Evolutionary conservation across 2,888 invertebrate species (phyloP).

Genomic region (Nemoura dubitans): DNA sequence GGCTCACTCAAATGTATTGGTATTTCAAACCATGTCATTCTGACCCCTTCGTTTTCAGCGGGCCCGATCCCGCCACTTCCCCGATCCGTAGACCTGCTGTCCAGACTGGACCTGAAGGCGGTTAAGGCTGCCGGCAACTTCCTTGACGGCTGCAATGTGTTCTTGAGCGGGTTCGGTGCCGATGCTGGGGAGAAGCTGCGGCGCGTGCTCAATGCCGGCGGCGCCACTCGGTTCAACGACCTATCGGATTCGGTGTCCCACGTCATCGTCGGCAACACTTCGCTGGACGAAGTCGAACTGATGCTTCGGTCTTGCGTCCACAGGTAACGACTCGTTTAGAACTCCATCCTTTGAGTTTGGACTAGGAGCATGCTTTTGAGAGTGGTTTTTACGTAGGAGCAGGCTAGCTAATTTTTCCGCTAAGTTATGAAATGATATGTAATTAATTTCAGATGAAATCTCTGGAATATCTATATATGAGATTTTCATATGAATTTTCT

Average conservation of each 20-base stretch:
- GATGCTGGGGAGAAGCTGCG: constrained; percentile 73
- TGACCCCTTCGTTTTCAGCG: too few relatives aligned
- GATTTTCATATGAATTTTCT: too few relatives aligned
- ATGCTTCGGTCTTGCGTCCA: background rate
- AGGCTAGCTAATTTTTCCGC: too few relatives aligned
- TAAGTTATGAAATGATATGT: too few relatives aligned
- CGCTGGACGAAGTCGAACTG: background rate
- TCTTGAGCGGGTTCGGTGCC: constrained; percentile 72
- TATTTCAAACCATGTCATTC: too few relatives aligned
- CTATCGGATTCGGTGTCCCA: constrained; percentile 83
- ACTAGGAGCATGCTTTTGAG: too few relatives aligned
- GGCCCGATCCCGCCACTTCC: background rate
- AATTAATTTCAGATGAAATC: too few relatives aligned
- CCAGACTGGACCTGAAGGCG: constrained; percentile 68
- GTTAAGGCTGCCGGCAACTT: constrained; percentile 81
- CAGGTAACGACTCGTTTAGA: background rate
- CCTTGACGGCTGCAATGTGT: constrained; percentile 88
- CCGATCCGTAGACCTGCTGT: constrained; percentile 49
- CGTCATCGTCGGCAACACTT: constrained; percentile 73
- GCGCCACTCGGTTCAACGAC: constrained; percentile 83
- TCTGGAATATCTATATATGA: too few relatives aligned
- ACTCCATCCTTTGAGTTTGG: too few relatives aligned
- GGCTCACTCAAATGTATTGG: too few relatives aligned
- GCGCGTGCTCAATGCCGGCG: constrained; percentile 77
- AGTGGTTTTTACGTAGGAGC: too few relatives aligned